These are phyloP conservation scores for Rhinella marina DNA, from an alignment of 2,797 vertebrate species.

Conservation along the genomic window DNA sequence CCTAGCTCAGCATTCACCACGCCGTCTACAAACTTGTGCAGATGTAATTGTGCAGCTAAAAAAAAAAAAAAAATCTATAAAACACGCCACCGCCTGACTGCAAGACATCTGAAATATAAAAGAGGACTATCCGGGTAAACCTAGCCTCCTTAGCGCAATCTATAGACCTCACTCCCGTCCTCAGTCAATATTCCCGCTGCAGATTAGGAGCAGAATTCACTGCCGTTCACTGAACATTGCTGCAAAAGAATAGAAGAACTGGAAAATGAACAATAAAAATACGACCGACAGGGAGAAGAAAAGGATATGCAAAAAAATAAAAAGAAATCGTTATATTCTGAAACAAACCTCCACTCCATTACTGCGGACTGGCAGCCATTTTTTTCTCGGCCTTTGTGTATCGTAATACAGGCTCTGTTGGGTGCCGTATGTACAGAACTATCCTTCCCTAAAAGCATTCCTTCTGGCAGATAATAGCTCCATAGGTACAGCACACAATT, in stretches of 20 bases:
- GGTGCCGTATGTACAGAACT: background rate
- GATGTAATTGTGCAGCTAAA: slow-evolving; percentile 19
- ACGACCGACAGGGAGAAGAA: background rate
- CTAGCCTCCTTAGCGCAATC: slow-evolving; percentile 21
- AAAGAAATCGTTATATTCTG: background rate
- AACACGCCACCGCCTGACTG: background rate
- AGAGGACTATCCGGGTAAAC: background rate
- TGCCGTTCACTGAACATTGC: background rate
- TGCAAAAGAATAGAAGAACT: background rate
- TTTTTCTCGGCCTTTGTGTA: background rate
- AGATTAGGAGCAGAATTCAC: background rate
- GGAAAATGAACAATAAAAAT: background rate
- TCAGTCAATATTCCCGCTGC: background rate
- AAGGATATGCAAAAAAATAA: background rate
- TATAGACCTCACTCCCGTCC: background rate
- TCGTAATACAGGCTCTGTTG: background rate
- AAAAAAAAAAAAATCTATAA: background rate
- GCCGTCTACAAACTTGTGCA: background rate
- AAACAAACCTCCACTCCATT: background rate
- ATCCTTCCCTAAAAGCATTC: background rate
- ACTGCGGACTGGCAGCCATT: background rate
- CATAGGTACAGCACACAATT: too few relatives aligned
- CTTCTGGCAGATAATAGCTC: too few relatives aligned
- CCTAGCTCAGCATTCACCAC: slow-evolving; percentile 10
- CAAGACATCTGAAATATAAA: slow-evolving; percentile 24